Evolutionary conservation across 2,888 invertebrate genomes (phyloP).

Genomic region (Podotricha telesiphe): DNA sequence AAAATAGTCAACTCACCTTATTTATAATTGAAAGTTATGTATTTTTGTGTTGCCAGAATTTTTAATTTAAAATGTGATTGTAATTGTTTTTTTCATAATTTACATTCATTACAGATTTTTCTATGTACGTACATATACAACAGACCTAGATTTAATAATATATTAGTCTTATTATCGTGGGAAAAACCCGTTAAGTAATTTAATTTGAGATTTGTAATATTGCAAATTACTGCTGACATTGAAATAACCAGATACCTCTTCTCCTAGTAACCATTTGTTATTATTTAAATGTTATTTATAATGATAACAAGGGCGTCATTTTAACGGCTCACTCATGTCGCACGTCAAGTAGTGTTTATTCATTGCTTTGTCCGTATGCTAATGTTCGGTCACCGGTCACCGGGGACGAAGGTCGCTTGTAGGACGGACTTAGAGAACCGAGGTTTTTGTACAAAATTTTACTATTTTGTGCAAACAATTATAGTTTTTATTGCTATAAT

Average conservation of each 20-base stretch:
- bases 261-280: neutral
- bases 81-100: too few relatives aligned
- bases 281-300: neutral
- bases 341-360: conserved; percentile 76
- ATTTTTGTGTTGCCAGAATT: neutral
- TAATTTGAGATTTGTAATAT: neutral
- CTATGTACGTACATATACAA: too few relatives aligned
- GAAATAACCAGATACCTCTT: neutral
- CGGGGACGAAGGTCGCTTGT: conserved; percentile 76
- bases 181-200: neutral
- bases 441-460: conserved; percentile 8
- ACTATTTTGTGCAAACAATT: conserved; percentile 2
- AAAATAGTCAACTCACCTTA: neutral
- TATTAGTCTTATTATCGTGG: neutral
- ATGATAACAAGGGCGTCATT: conserved; percentile 50
- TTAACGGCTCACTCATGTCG: conserved; percentile 58
- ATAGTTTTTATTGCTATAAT: conserved; percentile 4
- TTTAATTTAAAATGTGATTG: neutral
- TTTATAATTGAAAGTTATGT: neutral
- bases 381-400: conserved; percentile 74
- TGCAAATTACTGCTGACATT: neutral
- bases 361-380: conserved; percentile 79
- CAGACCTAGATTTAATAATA: too few relatives aligned
- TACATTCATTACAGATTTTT: too few relatives aligned
- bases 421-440: conserved; percentile 56